Evolutionary conservation across 2,797 vertebrate species (phyloP).

Genomic region (Coluber constrictor): DNA sequence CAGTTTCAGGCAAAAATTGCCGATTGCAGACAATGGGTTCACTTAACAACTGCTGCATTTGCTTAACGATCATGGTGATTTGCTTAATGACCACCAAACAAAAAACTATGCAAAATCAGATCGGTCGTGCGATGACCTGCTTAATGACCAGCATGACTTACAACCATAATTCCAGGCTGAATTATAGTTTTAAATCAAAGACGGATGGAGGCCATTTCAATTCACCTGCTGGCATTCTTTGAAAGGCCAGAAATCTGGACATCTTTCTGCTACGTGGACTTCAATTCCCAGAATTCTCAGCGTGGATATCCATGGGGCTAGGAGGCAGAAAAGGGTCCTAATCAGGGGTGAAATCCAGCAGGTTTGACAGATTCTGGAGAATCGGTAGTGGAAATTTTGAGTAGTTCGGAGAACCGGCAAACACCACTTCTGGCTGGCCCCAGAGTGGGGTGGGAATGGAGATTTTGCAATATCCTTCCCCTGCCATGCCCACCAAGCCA

Average conservation of each 20-base stretch:
- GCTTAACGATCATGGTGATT: not conserved
- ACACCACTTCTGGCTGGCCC: too few species aligned
- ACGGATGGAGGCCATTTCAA: not conserved
- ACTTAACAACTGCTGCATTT: not conserved
- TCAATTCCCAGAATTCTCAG: not conserved
- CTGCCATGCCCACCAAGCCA: too few species aligned
- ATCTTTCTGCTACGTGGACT: not conserved
- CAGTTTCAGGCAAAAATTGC: not conserved
- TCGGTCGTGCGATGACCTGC: not conserved
- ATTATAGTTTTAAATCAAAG: not conserved
- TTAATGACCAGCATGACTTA: not conserved
- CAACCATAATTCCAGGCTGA: not conserved
- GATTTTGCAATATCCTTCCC: too few species aligned
- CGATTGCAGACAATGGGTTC: not conserved
- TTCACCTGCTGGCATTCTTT: not conserved
- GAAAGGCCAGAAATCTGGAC: not conserved
- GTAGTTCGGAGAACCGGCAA: too few species aligned
- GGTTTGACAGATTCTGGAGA: too few species aligned
- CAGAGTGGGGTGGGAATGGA: too few species aligned
- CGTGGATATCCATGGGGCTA: not conserved
- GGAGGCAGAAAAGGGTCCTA: not conserved
- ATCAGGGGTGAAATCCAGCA: not conserved
- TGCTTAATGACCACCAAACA: not conserved
- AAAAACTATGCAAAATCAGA: not conserved
- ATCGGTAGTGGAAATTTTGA: too few species aligned